Conservation (phyloP, 2,888 invertebrate species). For the Andrena hattorfiana region DNA sequence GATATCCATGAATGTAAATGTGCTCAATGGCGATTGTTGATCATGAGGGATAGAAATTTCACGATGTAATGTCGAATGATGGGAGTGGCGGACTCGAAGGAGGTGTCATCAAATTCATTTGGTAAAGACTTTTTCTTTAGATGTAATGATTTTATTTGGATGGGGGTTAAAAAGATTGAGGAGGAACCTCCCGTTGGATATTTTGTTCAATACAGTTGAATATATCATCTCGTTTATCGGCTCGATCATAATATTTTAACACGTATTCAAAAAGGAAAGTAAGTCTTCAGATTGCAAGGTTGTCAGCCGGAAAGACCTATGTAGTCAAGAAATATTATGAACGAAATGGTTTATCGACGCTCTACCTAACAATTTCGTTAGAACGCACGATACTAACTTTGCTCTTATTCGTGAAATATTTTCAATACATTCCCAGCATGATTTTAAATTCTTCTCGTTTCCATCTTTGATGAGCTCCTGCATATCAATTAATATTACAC, state of each 20-base stretch:
- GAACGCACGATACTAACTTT: background rate
- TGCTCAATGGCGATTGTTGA: slow-evolving; percentile 67
- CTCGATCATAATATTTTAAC: background rate
- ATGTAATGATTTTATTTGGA: background rate
- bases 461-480: background rate
- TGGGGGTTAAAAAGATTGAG: background rate
- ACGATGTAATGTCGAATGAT: slow-evolving; percentile 9
- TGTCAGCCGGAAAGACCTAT: background rate
- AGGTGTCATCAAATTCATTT: slow-evolving; percentile 4
- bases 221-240: background rate
- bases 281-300: background rate
- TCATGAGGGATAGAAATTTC: background rate
- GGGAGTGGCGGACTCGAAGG: slow-evolving; percentile 10
- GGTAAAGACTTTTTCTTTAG: slow-evolving; percentile 20
- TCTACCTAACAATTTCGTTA: background rate
- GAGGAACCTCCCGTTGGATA: background rate
- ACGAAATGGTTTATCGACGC: background rate
- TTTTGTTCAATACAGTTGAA: background rate
- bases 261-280: background rate
- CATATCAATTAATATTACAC: background rate
- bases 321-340: slow-evolving; percentile 18
- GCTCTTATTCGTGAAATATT: background rate
- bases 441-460: background rate
- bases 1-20: slow-evolving; percentile 72
- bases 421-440: background rate